Evolutionary conservation across 2,888 invertebrate species (phyloP).

Genomic region (Trichogramma evanescens): DNA sequence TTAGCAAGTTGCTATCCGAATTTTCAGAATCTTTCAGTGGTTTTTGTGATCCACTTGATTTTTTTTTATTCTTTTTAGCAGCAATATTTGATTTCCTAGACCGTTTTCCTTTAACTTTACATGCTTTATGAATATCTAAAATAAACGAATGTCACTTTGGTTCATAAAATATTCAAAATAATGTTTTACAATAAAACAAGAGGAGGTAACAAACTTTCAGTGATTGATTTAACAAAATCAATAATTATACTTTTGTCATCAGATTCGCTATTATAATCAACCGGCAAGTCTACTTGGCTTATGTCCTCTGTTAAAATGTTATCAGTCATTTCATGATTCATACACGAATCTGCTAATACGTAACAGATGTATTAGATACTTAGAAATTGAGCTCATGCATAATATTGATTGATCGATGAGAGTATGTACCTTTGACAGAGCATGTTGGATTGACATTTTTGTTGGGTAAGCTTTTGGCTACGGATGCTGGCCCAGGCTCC

Average conservation of each 20-base stretch:
- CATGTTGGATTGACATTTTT: slow-evolving; percentile 45
- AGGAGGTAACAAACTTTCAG: slow-evolving; percentile 13
- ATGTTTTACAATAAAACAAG: neutral
- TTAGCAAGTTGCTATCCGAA: neutral
- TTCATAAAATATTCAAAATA: slow-evolving; percentile 1
- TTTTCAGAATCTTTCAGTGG: slow-evolving; percentile 6
- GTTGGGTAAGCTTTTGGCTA: slow-evolving; percentile 42
- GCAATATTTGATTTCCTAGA: slow-evolving; percentile 8
- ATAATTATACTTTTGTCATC: slow-evolving; percentile 19
- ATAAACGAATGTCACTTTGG: neutral
- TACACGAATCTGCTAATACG: neutral
- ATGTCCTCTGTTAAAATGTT: slow-evolving; percentile 1
- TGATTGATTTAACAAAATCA: slow-evolving; percentile 13
- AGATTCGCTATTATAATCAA: slow-evolving; percentile 20
- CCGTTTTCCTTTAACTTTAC: slow-evolving; percentile 13
- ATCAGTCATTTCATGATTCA: slow-evolving; percentile 8
- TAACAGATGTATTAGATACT: too few relatives aligned
- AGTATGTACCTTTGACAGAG: slow-evolving; percentile 41
- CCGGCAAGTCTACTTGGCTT: slow-evolving; percentile 4
- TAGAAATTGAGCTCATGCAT: too few relatives aligned
- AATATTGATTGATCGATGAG: too few relatives aligned
- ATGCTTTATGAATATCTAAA: slow-evolving; percentile 1
- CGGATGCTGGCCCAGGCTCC: slow-evolving; percentile 41
- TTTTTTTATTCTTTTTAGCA: slow-evolving; percentile 16
- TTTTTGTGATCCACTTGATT: slow-evolving; percentile 1